Percentiles rank a stretch among this genome's conserved stretches.
Conservation (phyloP, 2,888 invertebrate genomes). For the Microctonus brassicae region DNA sequence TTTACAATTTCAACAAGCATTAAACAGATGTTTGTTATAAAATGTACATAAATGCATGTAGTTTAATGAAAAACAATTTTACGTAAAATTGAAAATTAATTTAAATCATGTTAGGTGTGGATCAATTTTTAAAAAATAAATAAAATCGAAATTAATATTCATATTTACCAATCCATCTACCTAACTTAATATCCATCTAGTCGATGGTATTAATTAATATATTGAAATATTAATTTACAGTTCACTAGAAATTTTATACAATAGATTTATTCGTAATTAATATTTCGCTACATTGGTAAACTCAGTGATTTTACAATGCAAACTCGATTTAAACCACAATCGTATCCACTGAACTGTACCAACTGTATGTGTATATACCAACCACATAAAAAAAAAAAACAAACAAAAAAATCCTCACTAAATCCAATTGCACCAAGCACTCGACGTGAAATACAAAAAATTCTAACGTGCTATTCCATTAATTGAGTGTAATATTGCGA, state of each 20-base stretch:
- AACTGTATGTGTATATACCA: not conserved
- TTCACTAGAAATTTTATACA: not conserved
- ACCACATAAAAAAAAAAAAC: not conserved
- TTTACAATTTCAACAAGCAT: no score
- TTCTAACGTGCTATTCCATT: not conserved
- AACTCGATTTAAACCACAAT: not conserved
- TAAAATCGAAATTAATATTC: no score
- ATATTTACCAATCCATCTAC: no score
- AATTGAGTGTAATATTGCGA: not conserved
- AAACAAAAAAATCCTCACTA: not conserved
- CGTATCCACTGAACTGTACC: not conserved
- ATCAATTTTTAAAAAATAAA: no score
- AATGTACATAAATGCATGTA: no score
- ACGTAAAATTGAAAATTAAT: no score
- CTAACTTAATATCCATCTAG: no score
- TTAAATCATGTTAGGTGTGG: no score
- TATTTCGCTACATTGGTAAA: not conserved
- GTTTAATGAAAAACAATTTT: no score
- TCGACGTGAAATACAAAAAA: not conserved
- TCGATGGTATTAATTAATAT: not conserved
- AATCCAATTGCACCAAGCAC: not conserved
- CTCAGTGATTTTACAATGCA: constrained; percentile 7
- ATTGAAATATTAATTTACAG: not conserved
- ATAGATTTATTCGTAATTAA: not conserved
- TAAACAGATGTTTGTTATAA: no score